A percentile compares a stretch with the other conserved stretches of the same genome.
Evolutionary conservation across 2,113 vertebrate genomes (phyloP).

Genomic region (Dicaeum eximium): DNA sequence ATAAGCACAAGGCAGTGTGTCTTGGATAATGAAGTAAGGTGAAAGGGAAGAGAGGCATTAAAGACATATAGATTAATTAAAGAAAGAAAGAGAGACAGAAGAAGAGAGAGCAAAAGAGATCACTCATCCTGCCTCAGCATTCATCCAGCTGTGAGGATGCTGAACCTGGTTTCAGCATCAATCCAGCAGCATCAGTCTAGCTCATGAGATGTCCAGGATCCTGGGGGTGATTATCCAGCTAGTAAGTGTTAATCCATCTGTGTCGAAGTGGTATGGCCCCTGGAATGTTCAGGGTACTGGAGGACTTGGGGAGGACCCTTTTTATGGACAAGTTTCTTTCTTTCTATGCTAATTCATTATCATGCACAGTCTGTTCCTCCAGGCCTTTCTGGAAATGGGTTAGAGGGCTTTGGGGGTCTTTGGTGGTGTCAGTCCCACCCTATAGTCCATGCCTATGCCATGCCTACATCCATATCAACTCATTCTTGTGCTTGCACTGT

Average conservation of each 20-base stretch:
- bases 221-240: background rate
- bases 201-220: background rate
- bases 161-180: background rate
- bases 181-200: background rate
- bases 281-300: background rate
- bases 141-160: background rate
- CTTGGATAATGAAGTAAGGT: background rate
- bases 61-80: background rate
- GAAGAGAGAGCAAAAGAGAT: background rate
- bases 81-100: background rate
- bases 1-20: background rate
- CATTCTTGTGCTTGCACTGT: background rate
- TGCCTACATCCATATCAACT: background rate
- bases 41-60: background rate
- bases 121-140: background rate
- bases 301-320: background rate
- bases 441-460: background rate
- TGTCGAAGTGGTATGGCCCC: fast-evolving
- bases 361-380: background rate
- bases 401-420: background rate
- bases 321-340: background rate
- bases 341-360: background rate
- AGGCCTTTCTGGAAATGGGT: background rate
- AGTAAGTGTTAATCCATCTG: background rate
- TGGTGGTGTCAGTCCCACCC: background rate